phyloP scores from a whole-genome alignment of 2,797 vertebrate genomes.

The Acestrorhynchus altus region DNA sequence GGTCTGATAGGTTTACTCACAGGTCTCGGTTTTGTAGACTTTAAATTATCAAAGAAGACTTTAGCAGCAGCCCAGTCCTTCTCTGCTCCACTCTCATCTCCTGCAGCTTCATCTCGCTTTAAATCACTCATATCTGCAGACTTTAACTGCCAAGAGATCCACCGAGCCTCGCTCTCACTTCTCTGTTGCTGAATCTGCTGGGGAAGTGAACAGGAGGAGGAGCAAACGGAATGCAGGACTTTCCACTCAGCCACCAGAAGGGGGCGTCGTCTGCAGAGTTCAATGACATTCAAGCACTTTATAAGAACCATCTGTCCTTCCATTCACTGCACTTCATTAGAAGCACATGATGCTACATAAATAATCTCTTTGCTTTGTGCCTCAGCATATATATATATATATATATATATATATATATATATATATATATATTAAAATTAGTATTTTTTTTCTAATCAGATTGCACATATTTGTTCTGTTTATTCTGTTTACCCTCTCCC shows the following conservation, averaged over 20 bases:
- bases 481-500: no score
- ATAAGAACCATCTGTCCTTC: no score
- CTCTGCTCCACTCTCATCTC: conserved; percentile 49
- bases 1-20: no score
- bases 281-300: no score
- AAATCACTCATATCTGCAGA: conserved; percentile 56
- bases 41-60: conserved; percentile 74
- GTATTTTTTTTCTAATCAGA: no score
- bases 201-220: background rate
- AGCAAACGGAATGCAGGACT: background rate
- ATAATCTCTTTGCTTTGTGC: no score
- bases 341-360: no score
- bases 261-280: background rate
- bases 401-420: no score
- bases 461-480: no score
- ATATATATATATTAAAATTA: no score
- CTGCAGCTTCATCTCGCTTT: conserved; percentile 6
- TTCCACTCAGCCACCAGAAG: background rate
- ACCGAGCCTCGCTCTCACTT: background rate
- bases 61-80: conserved; percentile 77
- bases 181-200: background rate
- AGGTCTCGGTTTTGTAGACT: conserved; percentile 76
- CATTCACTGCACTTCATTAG: no score
- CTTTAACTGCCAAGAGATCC: background rate
- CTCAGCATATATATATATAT: no score